These are phyloP conservation scores for Plecturocebus donacophilus DNA, from an alignment of 2,113 vertebrate genomes.

Conservation along the genomic window DNA sequence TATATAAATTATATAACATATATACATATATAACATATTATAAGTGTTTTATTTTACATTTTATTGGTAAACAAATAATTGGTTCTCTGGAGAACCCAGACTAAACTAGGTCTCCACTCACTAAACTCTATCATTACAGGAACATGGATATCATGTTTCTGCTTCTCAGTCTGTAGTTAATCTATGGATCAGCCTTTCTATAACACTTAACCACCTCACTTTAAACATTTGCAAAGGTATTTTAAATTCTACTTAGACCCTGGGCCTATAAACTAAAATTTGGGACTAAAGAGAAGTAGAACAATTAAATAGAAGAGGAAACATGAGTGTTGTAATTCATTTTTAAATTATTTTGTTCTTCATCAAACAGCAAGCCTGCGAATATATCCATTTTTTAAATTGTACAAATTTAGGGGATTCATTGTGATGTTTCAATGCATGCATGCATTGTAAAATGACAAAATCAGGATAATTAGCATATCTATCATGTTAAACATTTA, in stretches of 20 bases:
- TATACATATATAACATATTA: background rate
- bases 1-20: too few relatives aligned
- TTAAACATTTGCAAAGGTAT: background rate
- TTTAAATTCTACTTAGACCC: background rate
- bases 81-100: background rate
- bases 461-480: background rate
- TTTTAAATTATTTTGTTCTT: background rate
- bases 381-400: background rate
- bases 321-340: background rate
- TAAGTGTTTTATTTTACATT: background rate
- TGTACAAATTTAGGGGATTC: background rate
- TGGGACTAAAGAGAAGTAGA: background rate
- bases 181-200: background rate
- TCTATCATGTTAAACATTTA: too few relatives aligned
- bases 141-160: background rate
- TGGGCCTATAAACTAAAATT: background rate
- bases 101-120: background rate
- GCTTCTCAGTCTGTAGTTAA: background rate
- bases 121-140: background rate
- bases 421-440: background rate
- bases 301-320: background rate
- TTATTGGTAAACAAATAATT: background rate
- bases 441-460: background rate
- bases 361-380: background rate
- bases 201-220: background rate